phyloP scores from a whole-genome alignment of 2,113 vertebrate genomes.

The Bettongia penicillata region DNA sequence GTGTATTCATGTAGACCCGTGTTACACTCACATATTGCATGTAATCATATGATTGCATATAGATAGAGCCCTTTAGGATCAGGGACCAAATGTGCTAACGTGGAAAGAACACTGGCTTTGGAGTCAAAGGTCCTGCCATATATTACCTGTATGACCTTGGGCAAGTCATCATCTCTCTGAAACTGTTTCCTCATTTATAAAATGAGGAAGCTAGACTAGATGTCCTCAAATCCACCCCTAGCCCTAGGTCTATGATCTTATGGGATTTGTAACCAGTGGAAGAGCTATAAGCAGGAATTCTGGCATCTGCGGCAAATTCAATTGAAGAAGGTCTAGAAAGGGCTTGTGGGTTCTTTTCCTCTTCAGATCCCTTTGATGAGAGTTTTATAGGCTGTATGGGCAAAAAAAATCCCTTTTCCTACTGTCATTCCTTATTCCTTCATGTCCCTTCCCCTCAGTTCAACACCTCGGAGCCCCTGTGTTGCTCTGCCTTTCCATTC shows the following conservation, averaged over 20 bases:
- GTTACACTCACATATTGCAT: not conserved
- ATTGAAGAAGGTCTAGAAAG: not conserved
- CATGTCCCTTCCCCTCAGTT: not conserved
- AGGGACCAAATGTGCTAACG: rapidly evolving
- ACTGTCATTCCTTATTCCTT: not conserved
- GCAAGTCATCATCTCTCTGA: not conserved
- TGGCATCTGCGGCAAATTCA: not conserved
- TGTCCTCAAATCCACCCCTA: not conserved
- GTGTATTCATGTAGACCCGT: not conserved
- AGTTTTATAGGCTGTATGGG: not conserved
- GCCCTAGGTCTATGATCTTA: not conserved
- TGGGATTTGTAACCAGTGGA: not conserved
- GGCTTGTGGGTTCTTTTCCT: not conserved
- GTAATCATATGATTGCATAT: not conserved
- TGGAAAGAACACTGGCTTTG: not conserved
- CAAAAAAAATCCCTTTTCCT: not conserved
- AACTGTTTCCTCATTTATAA: not conserved
- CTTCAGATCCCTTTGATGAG: not conserved
- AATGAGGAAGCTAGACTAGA: not conserved
- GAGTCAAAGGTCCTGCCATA: not conserved
- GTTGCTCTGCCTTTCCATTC: not conserved
- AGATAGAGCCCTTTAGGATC: not conserved
- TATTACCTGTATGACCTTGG: not conserved
- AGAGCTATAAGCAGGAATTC: not conserved
- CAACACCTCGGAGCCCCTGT: not conserved